Percentiles rank a stretch among this genome's conserved stretches.
Conservation (phyloP, 2,113 vertebrate genomes). For the Clinocottus analis region DNA sequence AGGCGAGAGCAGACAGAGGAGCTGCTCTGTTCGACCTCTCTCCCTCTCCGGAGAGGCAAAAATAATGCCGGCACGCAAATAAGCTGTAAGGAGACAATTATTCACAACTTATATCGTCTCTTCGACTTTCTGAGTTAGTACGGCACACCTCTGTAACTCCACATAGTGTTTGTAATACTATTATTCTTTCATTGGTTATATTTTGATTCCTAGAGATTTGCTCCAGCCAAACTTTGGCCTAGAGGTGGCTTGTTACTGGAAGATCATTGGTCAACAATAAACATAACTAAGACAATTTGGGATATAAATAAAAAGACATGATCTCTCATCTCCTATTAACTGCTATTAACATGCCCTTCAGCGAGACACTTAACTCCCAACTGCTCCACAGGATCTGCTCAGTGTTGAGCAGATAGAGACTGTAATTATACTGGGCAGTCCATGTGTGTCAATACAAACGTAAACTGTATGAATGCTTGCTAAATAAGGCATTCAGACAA, state of each 20-base stretch:
- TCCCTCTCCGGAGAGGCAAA: conserved; percentile 71
- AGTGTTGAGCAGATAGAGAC: conserved; percentile 17
- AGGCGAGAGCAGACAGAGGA: conserved; percentile 72
- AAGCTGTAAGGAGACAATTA: conserved; percentile 72
- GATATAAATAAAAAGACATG: conserved; percentile 22
- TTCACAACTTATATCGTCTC: conserved; percentile 74
- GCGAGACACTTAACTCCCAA: conserved; percentile 46
- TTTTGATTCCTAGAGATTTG: conserved; percentile 27
- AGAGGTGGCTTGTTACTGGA: conserved; percentile 25
- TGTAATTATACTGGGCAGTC: conserved; percentile 25
- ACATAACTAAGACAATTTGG: conserved; percentile 11
- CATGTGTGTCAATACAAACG: neutral
- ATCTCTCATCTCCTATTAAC: conserved; percentile 25
- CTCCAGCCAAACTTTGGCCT: neutral
- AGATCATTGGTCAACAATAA: conserved; percentile 18
- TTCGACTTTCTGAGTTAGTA: conserved; percentile 35
- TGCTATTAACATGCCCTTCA: conserved; percentile 34
- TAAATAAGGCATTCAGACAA: conserved; percentile 12
- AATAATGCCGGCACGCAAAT: conserved; percentile 71
- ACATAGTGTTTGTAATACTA: conserved; percentile 14
- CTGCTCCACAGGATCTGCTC: conserved; percentile 20
- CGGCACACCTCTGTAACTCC: conserved; percentile 33
- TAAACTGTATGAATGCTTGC: neutral
- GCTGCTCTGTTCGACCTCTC: conserved; percentile 71
- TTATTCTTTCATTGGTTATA: conserved; percentile 20